Conservation (phyloP, 2,113 vertebrate species). For the Dipodomys merriami region DNA sequence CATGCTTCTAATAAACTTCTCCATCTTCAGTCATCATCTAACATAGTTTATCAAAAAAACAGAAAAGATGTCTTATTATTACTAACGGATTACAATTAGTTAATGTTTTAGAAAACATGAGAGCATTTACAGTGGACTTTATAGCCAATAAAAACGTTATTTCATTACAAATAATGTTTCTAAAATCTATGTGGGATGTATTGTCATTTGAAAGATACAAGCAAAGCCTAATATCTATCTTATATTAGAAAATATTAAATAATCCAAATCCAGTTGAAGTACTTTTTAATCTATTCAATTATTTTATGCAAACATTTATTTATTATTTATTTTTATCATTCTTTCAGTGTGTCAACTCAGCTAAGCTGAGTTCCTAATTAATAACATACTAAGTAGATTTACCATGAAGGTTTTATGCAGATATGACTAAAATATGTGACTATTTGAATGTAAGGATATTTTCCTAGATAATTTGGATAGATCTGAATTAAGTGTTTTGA, state of each 20-base stretch:
- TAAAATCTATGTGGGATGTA: not conserved
- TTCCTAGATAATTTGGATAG: not conserved
- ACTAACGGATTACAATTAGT: not conserved
- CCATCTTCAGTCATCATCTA: not conserved
- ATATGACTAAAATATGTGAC: not conserved
- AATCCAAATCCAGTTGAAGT: not conserved
- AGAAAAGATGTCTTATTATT: not conserved
- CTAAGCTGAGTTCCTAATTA: not conserved
- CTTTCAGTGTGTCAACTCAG: not conserved
- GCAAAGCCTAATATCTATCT: not conserved
- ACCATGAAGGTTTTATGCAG: not conserved
- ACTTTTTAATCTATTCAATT: not conserved
- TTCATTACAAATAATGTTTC: not conserved
- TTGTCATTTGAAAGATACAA: no score
- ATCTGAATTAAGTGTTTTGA: not conserved
- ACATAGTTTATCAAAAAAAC: not conserved
- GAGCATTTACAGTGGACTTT: not conserved
- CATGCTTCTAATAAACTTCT: not conserved
- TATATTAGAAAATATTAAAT: not conserved
- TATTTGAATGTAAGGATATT: not conserved
- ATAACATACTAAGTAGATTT: not conserved
- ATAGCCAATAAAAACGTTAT: not conserved
- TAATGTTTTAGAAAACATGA: slow-evolving; percentile 19
- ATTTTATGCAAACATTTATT: not conserved
- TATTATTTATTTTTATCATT: not conserved